Percentiles rank a stretch among this genome's conserved stretches.
Evolutionary conservation across 2,113 vertebrate species (phyloP).

Genomic region (Cyprinodon tularosa): DNA sequence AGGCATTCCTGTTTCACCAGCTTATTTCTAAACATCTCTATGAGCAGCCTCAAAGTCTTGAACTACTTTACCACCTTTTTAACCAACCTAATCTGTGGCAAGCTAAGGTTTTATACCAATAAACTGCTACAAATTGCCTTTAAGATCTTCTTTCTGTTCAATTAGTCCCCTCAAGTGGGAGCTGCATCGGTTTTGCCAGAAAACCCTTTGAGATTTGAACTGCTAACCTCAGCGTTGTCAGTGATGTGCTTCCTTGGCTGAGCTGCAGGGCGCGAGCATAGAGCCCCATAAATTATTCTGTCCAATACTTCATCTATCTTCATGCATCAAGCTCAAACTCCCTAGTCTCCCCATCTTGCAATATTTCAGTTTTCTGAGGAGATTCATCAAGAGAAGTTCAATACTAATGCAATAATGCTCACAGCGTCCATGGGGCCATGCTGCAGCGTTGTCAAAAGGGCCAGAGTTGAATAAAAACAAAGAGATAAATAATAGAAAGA

Average conservation of each 20-base stretch:
- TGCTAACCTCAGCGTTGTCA: constrained; percentile 68
- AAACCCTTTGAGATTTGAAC: constrained; percentile 57
- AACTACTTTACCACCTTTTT: background rate
- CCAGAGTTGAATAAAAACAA: constrained; percentile 52
- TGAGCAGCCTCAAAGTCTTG: background rate
- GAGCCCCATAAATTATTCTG: constrained; percentile 67
- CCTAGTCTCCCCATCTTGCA: constrained; percentile 52
- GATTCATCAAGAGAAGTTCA: constrained; percentile 60
- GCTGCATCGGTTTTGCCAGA: constrained; percentile 51
- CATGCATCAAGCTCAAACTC: constrained; percentile 68
- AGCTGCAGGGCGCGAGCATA: constrained; percentile 19
- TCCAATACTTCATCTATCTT: constrained; percentile 62
- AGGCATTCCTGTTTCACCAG: background rate
- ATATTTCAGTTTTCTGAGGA: constrained; percentile 61
- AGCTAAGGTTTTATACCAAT: constrained; percentile 30
- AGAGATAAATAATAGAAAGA: constrained; percentile 58
- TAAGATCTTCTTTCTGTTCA: constrained; percentile 56
- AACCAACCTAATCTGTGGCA: constrained; percentile 20
- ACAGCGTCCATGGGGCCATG: background rate
- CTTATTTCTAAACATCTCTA: background rate
- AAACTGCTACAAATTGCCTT: constrained; percentile 59
- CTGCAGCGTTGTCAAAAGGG: constrained; percentile 19
- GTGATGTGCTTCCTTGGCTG: constrained; percentile 23
- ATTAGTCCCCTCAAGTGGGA: constrained; percentile 51
- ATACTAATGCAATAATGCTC: constrained; percentile 59